A percentile compares a stretch with the other conserved stretches of the same genome.
These are phyloP conservation scores for Arion vulgaris DNA, from an alignment of 1,140 invertebrate genomes.

Conservation along the genomic window DNA sequence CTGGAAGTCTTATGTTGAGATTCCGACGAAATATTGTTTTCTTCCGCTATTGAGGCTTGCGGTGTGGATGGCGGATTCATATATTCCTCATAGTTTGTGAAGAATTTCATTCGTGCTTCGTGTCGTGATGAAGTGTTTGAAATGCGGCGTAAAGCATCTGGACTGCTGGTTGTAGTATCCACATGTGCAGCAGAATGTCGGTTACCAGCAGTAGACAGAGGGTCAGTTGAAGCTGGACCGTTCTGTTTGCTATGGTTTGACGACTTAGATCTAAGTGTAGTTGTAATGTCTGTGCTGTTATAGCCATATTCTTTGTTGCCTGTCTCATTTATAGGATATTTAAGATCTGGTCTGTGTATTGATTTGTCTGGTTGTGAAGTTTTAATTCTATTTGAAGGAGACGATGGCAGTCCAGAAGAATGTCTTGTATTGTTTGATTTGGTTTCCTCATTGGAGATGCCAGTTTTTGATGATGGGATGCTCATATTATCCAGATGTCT, in stretches of 20 bases:
- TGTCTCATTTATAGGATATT: no score
- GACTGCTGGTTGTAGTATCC: neutral
- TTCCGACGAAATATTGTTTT: neutral
- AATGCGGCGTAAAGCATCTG: neutral
- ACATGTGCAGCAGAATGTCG: neutral
- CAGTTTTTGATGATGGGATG: conserved; percentile 13
- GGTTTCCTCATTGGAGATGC: neutral
- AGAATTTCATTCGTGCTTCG: conserved; percentile 28
- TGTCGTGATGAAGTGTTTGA: neutral
- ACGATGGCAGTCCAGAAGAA: neutral
- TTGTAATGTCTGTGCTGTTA: neutral
- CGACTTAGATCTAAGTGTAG: no score
- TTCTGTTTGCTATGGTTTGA: no score
- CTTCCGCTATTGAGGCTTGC: neutral
- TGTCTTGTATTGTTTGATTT: neutral
- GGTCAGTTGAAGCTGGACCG: neutral
- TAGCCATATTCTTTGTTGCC: no score
- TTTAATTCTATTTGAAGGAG: no score
- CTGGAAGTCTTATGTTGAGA: neutral
- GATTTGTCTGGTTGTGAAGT: no score
- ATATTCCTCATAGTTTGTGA: conserved; percentile 37
- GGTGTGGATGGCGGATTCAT: neutral
- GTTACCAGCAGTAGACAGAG: neutral
- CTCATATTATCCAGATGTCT: conserved; percentile 27
- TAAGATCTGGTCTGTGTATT: no score